A percentile compares a stretch with the other conserved stretches of the same genome.
Evolutionary conservation across 2,113 vertebrate species (phyloP).

Genomic region (Syngnathus floridae): DNA sequence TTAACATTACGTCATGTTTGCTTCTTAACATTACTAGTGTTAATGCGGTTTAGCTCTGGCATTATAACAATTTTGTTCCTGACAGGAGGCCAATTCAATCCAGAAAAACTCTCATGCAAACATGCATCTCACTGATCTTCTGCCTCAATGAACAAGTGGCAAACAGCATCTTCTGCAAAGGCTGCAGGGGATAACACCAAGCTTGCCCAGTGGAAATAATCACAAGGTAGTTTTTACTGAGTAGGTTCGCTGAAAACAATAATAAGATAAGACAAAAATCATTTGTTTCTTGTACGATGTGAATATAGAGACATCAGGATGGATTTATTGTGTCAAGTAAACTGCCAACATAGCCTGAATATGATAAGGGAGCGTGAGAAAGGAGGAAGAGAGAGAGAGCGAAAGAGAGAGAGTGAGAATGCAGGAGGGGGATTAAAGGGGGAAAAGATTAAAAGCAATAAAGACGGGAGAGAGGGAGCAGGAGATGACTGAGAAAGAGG

Average conservation of each 20-base stretch:
- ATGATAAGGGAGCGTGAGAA: background rate
- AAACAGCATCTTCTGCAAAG: background rate
- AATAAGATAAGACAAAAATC: background rate
- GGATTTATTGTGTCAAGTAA: background rate
- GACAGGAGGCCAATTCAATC: background rate
- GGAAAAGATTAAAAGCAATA: conserved; percentile 1
- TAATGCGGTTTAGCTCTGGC: background rate
- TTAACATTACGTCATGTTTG: too few relatives aligned
- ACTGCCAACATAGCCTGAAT: conserved; percentile 1
- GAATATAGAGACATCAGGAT: conserved; percentile 8
- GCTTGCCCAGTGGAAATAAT: background rate
- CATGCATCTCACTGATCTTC: background rate
- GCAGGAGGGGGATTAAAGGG: background rate
- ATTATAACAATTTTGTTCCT: background rate
- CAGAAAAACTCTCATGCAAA: background rate
- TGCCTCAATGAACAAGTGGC: background rate
- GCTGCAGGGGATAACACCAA: background rate
- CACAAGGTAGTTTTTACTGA: background rate
- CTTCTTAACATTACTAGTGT: too few relatives aligned
- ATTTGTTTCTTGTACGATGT: background rate
- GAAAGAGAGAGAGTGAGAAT: background rate
- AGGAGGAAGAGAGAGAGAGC: background rate
- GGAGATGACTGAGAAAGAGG: background rate
- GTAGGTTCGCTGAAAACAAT: background rate
- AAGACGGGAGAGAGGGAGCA: background rate